phyloP scores from a whole-genome alignment of 2,888 invertebrate genomes.

The Neria commutata region DNA sequence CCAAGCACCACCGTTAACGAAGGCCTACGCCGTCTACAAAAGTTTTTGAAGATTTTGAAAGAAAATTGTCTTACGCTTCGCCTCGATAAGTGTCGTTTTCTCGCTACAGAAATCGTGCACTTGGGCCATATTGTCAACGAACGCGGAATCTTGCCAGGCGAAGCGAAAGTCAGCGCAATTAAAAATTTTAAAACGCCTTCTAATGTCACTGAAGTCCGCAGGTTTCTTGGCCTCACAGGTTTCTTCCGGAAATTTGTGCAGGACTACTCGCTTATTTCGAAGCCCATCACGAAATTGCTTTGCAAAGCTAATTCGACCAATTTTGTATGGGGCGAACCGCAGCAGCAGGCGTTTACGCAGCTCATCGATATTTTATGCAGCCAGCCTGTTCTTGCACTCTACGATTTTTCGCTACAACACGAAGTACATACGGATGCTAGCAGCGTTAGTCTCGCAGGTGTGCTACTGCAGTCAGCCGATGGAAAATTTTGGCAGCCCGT shows the following conservation, averaged over 20 bases:
- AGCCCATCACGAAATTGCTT: conserved; percentile 4
- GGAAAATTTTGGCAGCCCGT: conserved; percentile 21
- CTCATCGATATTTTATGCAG: conserved; percentile 7
- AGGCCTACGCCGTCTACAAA: background rate
- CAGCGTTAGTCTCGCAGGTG: conserved; percentile 23
- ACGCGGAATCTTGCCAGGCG: conserved; percentile 21
- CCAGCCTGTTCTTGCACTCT: background rate
- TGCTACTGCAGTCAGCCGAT: conserved; percentile 12
- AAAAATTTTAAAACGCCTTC: conserved; percentile 10
- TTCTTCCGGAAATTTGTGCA: conserved; percentile 16
- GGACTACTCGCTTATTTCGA: conserved; percentile 12
- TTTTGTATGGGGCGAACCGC: conserved; percentile 6
- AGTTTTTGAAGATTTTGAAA: background rate
- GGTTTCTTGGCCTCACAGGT: conserved; percentile 11
- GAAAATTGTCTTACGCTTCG: conserved; percentile 12
- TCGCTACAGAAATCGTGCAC: conserved; percentile 13
- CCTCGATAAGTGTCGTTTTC: conserved; percentile 21
- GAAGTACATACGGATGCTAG: conserved; percentile 20
- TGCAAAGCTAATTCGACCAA: background rate
- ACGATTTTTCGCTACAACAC: background rate
- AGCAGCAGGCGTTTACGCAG: conserved; percentile 14
- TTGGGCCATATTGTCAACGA: conserved; percentile 18
- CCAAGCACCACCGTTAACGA: conserved; percentile 12
- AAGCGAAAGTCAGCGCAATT: conserved; percentile 13
- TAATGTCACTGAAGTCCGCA: conserved; percentile 6